A percentile compares a stretch with the other conserved stretches of the same genome.
These are phyloP conservation scores for Coendou prehensilis DNA, from an alignment of 2,797 vertebrate genomes.

Conservation along the genomic window DNA sequence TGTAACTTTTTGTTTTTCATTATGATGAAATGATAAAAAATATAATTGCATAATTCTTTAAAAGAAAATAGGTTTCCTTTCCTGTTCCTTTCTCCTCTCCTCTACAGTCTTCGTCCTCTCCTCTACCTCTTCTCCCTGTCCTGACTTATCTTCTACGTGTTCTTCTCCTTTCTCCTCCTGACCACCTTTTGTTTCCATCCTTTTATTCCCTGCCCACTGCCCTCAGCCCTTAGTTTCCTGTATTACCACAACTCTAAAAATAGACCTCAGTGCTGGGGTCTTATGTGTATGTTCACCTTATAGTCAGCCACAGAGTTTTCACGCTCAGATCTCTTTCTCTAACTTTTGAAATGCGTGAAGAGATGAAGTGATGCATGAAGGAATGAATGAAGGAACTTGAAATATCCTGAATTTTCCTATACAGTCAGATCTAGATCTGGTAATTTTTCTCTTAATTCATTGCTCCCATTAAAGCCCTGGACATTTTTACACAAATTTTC, in stretches of 20 bases:
- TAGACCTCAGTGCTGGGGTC: neutral
- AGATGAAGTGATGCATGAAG: neutral
- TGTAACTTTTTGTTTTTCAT: neutral
- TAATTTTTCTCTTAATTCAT: conserved; percentile 33
- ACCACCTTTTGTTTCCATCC: neutral
- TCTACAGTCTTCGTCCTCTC: neutral
- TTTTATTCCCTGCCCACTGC: rapidly evolving
- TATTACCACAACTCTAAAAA: neutral
- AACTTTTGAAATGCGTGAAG: neutral
- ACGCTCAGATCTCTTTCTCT: neutral
- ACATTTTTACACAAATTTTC: conserved; percentile 16
- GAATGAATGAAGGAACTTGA: neutral
- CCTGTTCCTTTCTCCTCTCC: neutral
- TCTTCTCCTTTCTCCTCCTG: neutral
- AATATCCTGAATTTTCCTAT: neutral
- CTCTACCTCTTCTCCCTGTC: neutral
- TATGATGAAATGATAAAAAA: neutral
- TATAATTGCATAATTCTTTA: neutral
- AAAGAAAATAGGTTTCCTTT: neutral
- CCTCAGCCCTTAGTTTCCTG: neutral
- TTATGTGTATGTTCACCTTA: neutral
- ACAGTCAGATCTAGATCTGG: neutral
- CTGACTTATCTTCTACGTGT: rapidly evolving
- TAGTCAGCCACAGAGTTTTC: neutral
- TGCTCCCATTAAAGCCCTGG: conserved; percentile 28